phyloP scores from a whole-genome alignment of 2,113 vertebrate species.

The Platichthys flesus region DNA sequence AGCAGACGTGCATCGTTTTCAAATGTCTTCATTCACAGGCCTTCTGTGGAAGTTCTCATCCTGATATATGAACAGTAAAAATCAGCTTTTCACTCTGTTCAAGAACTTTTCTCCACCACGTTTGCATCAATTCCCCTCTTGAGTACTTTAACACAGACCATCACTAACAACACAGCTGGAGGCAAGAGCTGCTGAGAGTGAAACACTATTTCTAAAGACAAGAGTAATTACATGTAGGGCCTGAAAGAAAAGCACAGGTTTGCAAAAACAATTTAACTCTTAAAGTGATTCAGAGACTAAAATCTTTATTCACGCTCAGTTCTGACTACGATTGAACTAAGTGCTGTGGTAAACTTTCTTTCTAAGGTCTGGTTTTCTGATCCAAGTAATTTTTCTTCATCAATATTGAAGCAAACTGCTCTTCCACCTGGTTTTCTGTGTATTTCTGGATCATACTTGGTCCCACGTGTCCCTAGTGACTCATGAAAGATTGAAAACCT shows the following conservation, averaged over 20 bases:
- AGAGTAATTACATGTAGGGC: too few species aligned
- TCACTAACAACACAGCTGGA: too few species aligned
- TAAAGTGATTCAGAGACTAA: too few species aligned
- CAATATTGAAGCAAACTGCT: neutral
- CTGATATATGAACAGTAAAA: neutral
- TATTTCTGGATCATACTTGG: conserved; percentile 5
- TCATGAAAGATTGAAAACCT: conserved; percentile 14
- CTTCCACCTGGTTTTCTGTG: neutral
- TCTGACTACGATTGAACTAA: too few species aligned
- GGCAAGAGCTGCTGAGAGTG: too few species aligned
- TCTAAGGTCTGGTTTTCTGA: neutral
- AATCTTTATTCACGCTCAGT: too few species aligned
- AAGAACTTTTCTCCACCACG: neutral
- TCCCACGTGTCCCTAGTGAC: neutral
- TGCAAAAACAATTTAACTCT: too few species aligned
- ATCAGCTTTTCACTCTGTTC: too few species aligned
- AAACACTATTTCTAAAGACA: too few species aligned
- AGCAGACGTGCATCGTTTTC: conserved; percentile 8
- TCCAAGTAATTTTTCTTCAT: neutral
- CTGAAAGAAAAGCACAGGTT: too few species aligned
- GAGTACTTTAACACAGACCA: neutral
- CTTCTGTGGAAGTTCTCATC: conserved; percentile 9
- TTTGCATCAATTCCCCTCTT: conserved; percentile 5
- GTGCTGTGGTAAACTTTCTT: too few species aligned
- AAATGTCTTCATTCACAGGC: conserved; percentile 34